Conservation (phyloP, 2,797 vertebrate genomes). For the Lycodopsis pacificus region DNA sequence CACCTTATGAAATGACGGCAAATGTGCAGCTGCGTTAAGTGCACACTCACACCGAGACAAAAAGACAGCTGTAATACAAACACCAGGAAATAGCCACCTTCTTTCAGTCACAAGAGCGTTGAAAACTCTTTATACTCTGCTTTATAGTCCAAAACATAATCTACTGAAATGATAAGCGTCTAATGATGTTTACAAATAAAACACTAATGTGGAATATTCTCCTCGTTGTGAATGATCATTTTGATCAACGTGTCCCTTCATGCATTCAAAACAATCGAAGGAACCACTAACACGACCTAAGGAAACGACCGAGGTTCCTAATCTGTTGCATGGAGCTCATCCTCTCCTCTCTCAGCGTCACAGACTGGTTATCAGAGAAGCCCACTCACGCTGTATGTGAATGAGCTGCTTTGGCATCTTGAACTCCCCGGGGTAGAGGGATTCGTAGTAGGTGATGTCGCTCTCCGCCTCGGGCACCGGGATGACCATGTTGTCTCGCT, state of each 20-base stretch:
- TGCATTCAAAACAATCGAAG: constrained; percentile 9
- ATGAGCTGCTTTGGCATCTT: constrained; percentile 99
- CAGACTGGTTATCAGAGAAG: constrained; percentile 10
- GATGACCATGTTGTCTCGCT: constrained; percentile 95
- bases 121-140: not conserved
- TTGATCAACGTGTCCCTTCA: constrained; percentile 27
- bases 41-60: not conserved
- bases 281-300: constrained; percentile 15
- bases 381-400: constrained; percentile 98
- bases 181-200: constrained; percentile 6
- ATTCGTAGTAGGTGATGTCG: constrained; percentile 98
- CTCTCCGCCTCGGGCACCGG: constrained; percentile 95
- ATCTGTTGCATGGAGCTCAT: constrained; percentile 1
- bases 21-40: too few species aligned
- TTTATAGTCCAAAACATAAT: not conserved
- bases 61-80: not conserved
- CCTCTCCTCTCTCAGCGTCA: constrained; percentile 20
- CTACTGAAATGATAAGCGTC: not conserved
- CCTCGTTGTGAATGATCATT: constrained; percentile 11
- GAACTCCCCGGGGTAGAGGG: constrained; percentile 97
- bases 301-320: constrained; percentile 4
- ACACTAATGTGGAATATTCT: constrained; percentile 8
- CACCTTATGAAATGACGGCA: not conserved
- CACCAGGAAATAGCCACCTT: not conserved
- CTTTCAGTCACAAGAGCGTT: not conserved